Conservation (phyloP, 2,888 invertebrate genomes). For the Ernsta delagoae region DNA sequence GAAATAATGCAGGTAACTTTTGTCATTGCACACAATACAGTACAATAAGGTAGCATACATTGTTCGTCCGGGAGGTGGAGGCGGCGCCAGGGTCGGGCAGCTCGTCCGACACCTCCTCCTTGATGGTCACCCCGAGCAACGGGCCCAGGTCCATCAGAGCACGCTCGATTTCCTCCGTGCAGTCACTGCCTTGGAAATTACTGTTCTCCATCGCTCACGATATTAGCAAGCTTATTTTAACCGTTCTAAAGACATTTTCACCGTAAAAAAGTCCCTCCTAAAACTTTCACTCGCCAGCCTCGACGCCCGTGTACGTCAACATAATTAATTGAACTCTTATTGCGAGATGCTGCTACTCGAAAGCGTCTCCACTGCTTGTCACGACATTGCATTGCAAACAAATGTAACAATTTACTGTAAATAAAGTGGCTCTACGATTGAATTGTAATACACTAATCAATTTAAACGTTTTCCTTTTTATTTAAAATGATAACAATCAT, state of each 20-base stretch:
- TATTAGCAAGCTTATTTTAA: constrained; percentile 52
- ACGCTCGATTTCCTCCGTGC: constrained; percentile 78
- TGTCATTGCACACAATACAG: too few species aligned
- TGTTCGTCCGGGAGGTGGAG: constrained; percentile 51
- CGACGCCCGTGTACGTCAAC: constrained; percentile 71
- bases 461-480: constrained; percentile 3
- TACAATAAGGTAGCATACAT: too few species aligned
- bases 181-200: constrained; percentile 69
- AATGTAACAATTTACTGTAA: neutral
- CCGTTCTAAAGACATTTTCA: constrained; percentile 59
- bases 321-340: constrained; percentile 63
- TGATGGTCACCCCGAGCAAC: constrained; percentile 75
- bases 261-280: constrained; percentile 46
- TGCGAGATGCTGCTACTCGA: constrained; percentile 58
- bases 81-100: constrained; percentile 56
- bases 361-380: constrained; percentile 27
- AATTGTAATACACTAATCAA: constrained; percentile 14
- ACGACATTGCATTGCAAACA: constrained; percentile 14
- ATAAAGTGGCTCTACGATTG: neutral
- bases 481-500: too few species aligned
- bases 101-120: constrained; percentile 76
- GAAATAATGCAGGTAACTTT: too few species aligned
- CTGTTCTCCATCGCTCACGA: constrained; percentile 69
- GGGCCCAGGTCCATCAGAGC: constrained; percentile 80
- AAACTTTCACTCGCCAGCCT: constrained; percentile 72